Evolutionary conservation across 2,888 invertebrate genomes (phyloP).

Genomic region (Hipparchia semele): DNA sequence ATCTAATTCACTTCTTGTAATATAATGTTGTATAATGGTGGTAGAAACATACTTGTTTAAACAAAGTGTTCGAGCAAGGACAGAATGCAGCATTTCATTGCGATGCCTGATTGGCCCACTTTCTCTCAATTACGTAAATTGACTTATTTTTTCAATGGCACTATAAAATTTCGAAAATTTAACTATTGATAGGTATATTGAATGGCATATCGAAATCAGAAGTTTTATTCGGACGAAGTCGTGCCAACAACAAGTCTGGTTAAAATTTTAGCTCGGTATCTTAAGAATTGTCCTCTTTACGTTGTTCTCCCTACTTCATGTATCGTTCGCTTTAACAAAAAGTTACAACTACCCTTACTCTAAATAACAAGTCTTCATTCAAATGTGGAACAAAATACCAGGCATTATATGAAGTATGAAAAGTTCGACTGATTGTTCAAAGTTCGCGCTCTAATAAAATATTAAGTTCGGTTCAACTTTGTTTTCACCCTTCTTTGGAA

Average conservation of each 20-base stretch:
- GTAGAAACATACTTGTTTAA: neutral
- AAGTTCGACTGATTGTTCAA: slow-evolving; percentile 42
- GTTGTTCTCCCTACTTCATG: neutral
- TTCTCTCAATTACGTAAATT: too few species aligned
- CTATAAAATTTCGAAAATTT: too few species aligned
- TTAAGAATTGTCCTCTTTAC: too few species aligned
- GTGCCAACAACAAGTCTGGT: too few species aligned
- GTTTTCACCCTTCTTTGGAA: slow-evolving; percentile 41
- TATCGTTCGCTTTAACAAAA: neutral
- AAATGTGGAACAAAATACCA: slow-evolving; percentile 33
- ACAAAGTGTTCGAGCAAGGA: neutral
- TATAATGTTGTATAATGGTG: neutral
- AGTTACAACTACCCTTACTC: neutral
- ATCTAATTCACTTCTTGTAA: slow-evolving; percentile 39
- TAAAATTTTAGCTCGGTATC: too few species aligned
- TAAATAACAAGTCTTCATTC: slow-evolving; percentile 22
- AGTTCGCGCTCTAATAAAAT: slow-evolving; percentile 39
- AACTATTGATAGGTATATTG: too few species aligned
- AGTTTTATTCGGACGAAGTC: too few species aligned
- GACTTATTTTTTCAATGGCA: too few species aligned
- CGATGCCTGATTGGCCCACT: too few species aligned
- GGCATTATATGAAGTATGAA: slow-evolving; percentile 28
- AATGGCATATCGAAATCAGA: too few species aligned
- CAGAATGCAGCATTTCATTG: too few species aligned
- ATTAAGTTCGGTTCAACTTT: slow-evolving; percentile 39